A percentile compares a stretch with the other conserved stretches of the same genome.
These are phyloP conservation scores for Calidris pugnax DNA, from an alignment of 2,113 vertebrate species.

Conservation along the genomic window DNA sequence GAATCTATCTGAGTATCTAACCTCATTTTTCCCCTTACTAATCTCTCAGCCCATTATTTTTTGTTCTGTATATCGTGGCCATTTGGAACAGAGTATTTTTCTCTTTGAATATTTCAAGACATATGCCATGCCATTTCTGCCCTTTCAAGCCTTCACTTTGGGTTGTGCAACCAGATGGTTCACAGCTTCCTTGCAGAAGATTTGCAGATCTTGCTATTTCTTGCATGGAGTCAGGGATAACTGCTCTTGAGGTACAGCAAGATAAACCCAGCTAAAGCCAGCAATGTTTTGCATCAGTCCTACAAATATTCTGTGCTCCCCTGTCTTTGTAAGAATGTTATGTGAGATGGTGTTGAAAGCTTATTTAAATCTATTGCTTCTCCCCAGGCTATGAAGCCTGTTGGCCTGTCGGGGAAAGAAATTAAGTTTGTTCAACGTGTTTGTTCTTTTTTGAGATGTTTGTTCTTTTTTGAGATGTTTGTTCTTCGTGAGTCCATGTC, in stretches of 20 bases:
- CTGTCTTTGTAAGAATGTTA: neutral
- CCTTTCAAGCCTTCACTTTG: neutral
- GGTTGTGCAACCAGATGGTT: neutral
- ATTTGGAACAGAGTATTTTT: neutral
- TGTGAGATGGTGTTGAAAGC: neutral
- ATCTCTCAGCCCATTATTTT: neutral
- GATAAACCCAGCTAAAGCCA: neutral
- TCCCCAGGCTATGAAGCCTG: neutral
- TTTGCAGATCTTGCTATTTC: neutral
- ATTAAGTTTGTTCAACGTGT: neutral
- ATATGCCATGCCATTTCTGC: neutral
- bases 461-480: neutral
- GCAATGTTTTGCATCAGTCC: neutral
- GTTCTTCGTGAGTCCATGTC: neutral
- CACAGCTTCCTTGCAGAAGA: neutral
- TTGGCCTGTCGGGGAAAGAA: neutral
- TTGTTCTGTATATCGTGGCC: neutral
- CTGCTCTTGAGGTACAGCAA: neutral
- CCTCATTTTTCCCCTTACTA: neutral
- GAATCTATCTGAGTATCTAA: neutral
- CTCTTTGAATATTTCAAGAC: neutral
- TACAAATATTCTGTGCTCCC: neutral
- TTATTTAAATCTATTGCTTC: neutral
- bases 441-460: neutral
- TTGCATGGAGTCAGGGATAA: accelerated